Evolutionary conservation across 92 coral and sea anemone genomes (phyloP).

Genomic region (Montipora capitata): DNA sequence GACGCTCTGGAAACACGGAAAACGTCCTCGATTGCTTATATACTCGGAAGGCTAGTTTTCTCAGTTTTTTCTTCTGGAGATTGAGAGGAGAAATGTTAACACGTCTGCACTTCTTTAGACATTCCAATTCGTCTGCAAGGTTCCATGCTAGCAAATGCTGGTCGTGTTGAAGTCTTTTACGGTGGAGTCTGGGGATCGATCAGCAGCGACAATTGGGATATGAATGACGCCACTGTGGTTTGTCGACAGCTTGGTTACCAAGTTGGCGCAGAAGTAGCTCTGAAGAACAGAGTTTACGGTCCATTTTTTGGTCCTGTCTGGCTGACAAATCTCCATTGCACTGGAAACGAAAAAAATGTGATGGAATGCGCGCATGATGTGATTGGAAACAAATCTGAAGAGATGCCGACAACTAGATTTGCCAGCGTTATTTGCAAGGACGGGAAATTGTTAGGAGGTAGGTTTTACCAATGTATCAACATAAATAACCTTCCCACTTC

Average conservation of each 20-base stretch:
- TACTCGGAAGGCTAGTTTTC: no score
- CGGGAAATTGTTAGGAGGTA: background rate
- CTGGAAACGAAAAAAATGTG: constrained; percentile 17
- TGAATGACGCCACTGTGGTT: constrained; percentile 25
- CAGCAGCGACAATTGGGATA: constrained; percentile 15
- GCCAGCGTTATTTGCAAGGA: constrained; percentile 32
- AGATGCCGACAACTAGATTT: no score
- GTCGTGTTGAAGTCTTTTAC: constrained; percentile 31
- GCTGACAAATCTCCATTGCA: constrained; percentile 28
- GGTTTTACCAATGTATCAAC: no score
- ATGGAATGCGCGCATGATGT: constrained; percentile 6
- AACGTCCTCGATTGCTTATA: no score
- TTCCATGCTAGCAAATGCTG: constrained; percentile 15
- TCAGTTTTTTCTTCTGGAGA: no score
- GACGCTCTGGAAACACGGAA: no score
- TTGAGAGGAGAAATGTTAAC: no score
- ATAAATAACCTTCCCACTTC: no score
- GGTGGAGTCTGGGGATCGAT: constrained; percentile 53
- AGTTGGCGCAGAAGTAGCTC: constrained; percentile 33
- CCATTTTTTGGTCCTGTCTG: constrained; percentile 21
- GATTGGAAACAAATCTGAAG: constrained; percentile 33
- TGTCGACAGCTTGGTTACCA: constrained; percentile 52
- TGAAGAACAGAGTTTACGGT: constrained; percentile 10
- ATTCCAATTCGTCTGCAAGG: constrained; percentile 29
- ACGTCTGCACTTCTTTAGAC: background rate